Percentiles rank a stretch among this genome's conserved stretches.
Evolutionary conservation across 92 coral and sea anemone species (phyloP).

Genomic region (Epizoanthus scotinus): DNA sequence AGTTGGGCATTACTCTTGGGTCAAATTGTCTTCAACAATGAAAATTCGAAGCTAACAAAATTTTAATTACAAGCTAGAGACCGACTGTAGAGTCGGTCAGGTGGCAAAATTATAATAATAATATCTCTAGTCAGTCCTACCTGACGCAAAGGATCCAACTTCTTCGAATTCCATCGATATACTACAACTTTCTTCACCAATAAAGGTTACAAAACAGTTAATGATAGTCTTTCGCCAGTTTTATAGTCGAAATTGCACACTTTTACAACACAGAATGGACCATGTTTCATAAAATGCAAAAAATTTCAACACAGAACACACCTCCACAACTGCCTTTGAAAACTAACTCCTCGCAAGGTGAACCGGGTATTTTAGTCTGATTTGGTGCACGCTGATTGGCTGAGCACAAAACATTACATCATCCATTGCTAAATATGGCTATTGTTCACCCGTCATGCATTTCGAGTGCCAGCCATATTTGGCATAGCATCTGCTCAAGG

Average conservation of each 20-base stretch:
- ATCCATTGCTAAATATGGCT: conserved; percentile 49
- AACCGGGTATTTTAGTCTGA: conserved; percentile 25
- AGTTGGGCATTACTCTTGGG: background rate
- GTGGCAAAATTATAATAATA: conserved; percentile 5
- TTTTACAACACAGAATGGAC: conserved; percentile 17
- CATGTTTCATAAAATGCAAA: conserved; percentile 15
- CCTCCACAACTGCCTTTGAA: conserved; percentile 37
- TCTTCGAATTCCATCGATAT: conserved; percentile 53
- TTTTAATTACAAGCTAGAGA: background rate
- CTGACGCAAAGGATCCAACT: conserved; percentile 60
- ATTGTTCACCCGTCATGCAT: conserved; percentile 5
- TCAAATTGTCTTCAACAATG: background rate
- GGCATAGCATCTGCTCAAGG: conserved; percentile 7
- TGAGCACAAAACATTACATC: conserved; percentile 47
- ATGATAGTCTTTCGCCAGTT: background rate
- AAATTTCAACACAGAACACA: conserved; percentile 5
- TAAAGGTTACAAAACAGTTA: background rate
- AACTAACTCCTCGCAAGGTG: conserved; percentile 31
- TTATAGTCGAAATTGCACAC: conserved; percentile 9
- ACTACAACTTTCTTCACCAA: conserved; percentile 6
- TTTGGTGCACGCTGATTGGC: conserved; percentile 60
- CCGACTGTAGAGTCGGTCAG: conserved; percentile 29
- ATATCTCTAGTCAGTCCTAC: conserved; percentile 46
- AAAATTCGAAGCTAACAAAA: background rate
- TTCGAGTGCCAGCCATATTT: conserved; percentile 20